phyloP scores from a whole-genome alignment of 2,113 vertebrate species.

The Notothenia coriiceps region DNA sequence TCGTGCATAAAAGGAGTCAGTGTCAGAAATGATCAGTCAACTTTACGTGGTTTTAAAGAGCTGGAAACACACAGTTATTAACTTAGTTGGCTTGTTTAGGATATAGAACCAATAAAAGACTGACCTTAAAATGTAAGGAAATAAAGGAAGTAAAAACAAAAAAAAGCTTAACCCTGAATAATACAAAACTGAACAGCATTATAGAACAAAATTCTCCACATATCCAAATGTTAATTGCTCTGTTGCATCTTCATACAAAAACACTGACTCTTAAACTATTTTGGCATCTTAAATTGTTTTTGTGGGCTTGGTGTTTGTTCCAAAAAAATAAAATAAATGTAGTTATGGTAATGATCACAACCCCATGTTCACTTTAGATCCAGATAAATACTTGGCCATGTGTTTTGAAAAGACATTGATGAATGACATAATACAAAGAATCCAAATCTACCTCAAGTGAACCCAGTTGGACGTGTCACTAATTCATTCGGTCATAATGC shows the following conservation, averaged over 20 bases:
- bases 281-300: constrained; percentile 19
- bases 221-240: neutral
- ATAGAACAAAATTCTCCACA: neutral
- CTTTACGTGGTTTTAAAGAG: constrained; percentile 7
- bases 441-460: constrained; percentile 32
- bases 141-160: neutral
- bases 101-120: neutral
- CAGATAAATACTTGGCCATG: constrained; percentile 12
- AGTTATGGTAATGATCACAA: neutral
- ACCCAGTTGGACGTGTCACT: constrained; percentile 22
- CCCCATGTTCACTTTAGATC: constrained; percentile 2
- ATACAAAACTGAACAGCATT: neutral
- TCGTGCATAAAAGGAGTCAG: neutral
- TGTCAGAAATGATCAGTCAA: constrained; percentile 33
- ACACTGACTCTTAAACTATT: constrained; percentile 1
- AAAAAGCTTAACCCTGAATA: neutral
- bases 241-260: neutral
- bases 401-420: constrained; percentile 28
- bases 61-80: neutral
- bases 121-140: neutral
- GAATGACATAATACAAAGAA: constrained; percentile 24
- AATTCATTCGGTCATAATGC: constrained; percentile 19
- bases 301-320: constrained; percentile 11
- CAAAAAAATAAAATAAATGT: constrained; percentile 21
- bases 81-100: neutral